Base-by-base conservation (phyloP, 2,113 vertebrate species). In the Hypomesus transpacificus region DNA sequence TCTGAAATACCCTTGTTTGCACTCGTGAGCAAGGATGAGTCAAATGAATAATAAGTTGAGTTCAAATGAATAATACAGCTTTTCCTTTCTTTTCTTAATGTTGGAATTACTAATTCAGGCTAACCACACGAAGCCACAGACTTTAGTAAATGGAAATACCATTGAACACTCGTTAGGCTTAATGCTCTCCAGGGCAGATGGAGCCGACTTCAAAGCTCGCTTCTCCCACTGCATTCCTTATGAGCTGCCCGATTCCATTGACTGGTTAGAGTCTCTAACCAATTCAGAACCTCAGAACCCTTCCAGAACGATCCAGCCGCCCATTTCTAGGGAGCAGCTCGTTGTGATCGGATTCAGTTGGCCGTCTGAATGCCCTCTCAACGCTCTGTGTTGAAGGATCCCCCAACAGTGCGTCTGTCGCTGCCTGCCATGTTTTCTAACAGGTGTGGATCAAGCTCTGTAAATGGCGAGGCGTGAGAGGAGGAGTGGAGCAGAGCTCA, bases 341-440 rank as follows among this genome's bases (percentile, higher is more conserved):
- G 50, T 21, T 53, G 17, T 50, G 62, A 59, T 71, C 66, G 20
- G 66, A 51, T 60, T 11, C 78, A 71, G 63, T 20, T n/a, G 13
- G 63, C 39, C 3, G 50, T 69, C 53, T 21, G 8, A 18, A 1
- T 28, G 18, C n/a, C 13, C n/a, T n/a, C 62, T 31, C 5, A 70
- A 26, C 18, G 58, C 54, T 51, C 3, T 5, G 2, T 22, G 4
- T 34, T 4, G 4, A 17, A 63, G 2, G 2, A 31, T 46, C 17
- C 62, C n/a, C 28, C 34, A 14, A 64, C 21, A 28, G 20, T 2
- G 28, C 6, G 39, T 51, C 63, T 59, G 22, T 34, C 51, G 16
- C 31, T 3, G 8, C 67, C 70, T 0, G 46, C 5, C 4, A 16
- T 50, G 56, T 52, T 76, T 66, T 61, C 26, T 18, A 31, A 46